phyloP scores from a whole-genome alignment of 1,140 invertebrate genomes.

The Myzus persicae region DNA sequence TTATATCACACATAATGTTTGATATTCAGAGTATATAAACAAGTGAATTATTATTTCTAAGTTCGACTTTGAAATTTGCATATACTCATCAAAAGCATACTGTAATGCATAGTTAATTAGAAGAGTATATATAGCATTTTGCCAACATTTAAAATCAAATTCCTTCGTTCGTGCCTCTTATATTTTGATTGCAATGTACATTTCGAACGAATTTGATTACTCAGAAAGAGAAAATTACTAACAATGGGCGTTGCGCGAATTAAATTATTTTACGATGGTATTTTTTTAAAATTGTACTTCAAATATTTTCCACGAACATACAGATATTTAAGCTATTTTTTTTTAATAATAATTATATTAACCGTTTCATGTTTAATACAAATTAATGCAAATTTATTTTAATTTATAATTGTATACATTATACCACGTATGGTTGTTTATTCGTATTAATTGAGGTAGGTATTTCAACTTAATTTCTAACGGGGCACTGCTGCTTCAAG shows the following conservation, averaged over 20 bases:
- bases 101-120: slow-evolving; percentile 12
- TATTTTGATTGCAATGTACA: background rate
- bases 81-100: background rate
- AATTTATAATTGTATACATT: too few species aligned
- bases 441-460: too few species aligned
- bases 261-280: background rate
- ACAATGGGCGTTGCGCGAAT: background rate
- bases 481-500: too few species aligned
- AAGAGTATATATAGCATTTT: background rate
- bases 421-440: too few species aligned
- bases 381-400: too few species aligned
- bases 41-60: background rate
- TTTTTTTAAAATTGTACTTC: background rate
- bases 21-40: background rate
- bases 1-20: background rate
- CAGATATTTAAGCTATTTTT: too few species aligned
- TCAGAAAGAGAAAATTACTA: background rate
- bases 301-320: too few species aligned
- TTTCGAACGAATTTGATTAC: background rate
- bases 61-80: background rate
- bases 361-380: too few species aligned
- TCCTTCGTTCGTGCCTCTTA: background rate
- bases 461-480: too few species aligned
- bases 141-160: background rate
- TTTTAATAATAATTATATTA: too few species aligned